Evolutionary conservation across 2,888 invertebrate species (phyloP).

Genomic region (Polydrusus tereticollis): DNA sequence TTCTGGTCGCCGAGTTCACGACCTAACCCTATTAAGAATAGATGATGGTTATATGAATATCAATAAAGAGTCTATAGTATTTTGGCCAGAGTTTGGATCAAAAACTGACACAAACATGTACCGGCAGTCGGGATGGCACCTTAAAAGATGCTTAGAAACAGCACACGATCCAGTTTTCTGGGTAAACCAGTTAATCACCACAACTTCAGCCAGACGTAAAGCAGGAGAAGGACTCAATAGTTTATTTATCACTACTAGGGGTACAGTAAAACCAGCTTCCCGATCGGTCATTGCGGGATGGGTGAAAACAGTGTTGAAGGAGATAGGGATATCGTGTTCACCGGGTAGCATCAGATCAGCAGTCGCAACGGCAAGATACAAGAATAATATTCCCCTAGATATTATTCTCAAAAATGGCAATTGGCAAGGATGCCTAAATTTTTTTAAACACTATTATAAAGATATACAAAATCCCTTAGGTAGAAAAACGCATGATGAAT

Average conservation of each 20-base stretch:
- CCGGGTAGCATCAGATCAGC: constrained; percentile 43
- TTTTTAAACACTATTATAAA: constrained; percentile 39
- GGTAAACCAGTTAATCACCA: too few relatives aligned
- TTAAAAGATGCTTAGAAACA: too few relatives aligned
- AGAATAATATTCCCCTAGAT: constrained; percentile 32
- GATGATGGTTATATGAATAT: too few relatives aligned
- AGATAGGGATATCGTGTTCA: constrained; percentile 8
- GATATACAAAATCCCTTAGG: constrained; percentile 1
- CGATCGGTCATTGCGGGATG: constrained; percentile 38
- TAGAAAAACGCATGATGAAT: neutral
- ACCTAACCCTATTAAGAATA: too few relatives aligned
- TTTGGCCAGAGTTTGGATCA: too few relatives aligned
- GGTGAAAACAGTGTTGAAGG: constrained; percentile 29
- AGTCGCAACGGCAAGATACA: constrained; percentile 36
- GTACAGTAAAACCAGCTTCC: constrained; percentile 23
- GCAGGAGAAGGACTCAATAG: neutral
- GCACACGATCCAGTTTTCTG: too few relatives aligned
- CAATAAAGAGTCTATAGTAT: too few relatives aligned
- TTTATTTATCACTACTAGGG: constrained; percentile 40
- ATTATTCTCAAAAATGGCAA: constrained; percentile 30
- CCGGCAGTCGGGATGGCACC: too few relatives aligned
- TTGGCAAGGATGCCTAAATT: constrained; percentile 34
- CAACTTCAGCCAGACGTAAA: constrained; percentile 13
- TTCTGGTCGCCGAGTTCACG: too few relatives aligned
- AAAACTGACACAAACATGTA: too few relatives aligned